Base-by-base conservation (phyloP, 2,888 invertebrate species). In the Agrotis ipsilon region DNA sequence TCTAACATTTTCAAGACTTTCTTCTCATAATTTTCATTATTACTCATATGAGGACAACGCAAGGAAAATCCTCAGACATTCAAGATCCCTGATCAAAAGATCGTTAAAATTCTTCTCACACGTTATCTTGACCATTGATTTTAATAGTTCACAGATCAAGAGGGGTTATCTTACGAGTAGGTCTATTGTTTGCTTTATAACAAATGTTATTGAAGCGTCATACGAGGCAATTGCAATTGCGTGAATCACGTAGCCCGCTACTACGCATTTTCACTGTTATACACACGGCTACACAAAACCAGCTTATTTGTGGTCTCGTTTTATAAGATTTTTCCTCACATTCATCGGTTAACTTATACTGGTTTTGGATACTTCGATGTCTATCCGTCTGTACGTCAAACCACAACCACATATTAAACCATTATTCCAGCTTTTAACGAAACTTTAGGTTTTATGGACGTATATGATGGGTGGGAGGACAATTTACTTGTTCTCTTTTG, bases 161-260 rank as follows among this genome's bases (percentile, higher is more conserved):
- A 49, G 27, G 32, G 43, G 32, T 32, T 55, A 32, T 6, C 59
- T 3, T 43, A 32, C 27, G 21, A 43, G 51, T 39, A 43, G 48
- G 21, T 32, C 19, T 7, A 55, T 67, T 72, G 73, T 32, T 43
- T 19, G 7, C 14, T 43, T 27, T 43, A 66, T 45, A 67, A 73
- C 48, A 55, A 72, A 60, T 32, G 14, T 67, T 32, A 73, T 55
- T 55, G 73, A 67, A 60, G 27, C 32, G 43, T 54, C 54, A 55
- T 67, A 13, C 32, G 45, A 13, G 54, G 24, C 59, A 73, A 73
- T 73, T 73, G 72, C 11, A 39, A 18, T 46, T 9, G 32, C 45
- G 64, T 72, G 64, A 72, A 45, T 72, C 57, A 57, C 18, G 71
- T 71, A 6, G 4, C 18, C 24, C 43, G 63, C 48, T 45, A 57